A percentile compares a stretch with the other conserved stretches of the same genome.
These are phyloP conservation scores for Microchirus variegatus DNA, from an alignment of 2,797 vertebrate species.

Conservation along the genomic window DNA sequence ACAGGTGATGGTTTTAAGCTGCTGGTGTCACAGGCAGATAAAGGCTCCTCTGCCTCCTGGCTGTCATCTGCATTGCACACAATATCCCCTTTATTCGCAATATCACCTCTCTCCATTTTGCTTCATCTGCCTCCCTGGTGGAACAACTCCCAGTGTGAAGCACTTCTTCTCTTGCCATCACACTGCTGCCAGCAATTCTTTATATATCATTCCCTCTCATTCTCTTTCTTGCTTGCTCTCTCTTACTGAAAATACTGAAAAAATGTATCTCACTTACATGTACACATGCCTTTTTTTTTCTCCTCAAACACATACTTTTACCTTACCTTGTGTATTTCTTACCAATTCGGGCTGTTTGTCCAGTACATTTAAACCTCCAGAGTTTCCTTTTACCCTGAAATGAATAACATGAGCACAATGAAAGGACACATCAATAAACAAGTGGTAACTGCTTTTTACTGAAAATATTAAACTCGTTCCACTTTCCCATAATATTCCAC, in stretches of 20 bases:
- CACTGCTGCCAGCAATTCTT: conserved; percentile 63
- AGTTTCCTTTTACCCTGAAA: conserved; percentile 2
- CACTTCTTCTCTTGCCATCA: conserved; percentile 62
- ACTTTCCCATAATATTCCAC: neutral
- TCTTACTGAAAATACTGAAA: conserved; percentile 7
- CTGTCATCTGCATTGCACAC: conserved; percentile 71
- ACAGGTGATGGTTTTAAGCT: conserved; percentile 67
- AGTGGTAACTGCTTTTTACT: conserved; percentile 5
- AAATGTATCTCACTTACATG: conserved; percentile 36
- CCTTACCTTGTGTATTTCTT: conserved; percentile 17
- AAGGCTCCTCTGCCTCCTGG: conserved; percentile 55
- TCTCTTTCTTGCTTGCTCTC: conserved; percentile 30
- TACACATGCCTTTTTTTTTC: conserved; percentile 30
- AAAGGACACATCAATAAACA: neutral
- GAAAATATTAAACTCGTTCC: neutral
- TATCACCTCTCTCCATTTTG: conserved; percentile 65
- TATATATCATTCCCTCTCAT: conserved; percentile 60
- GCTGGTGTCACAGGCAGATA: conserved; percentile 68
- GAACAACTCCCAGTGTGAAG: conserved; percentile 57
- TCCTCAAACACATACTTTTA: conserved; percentile 8
- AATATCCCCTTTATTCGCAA: conserved; percentile 68
- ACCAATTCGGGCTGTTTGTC: neutral
- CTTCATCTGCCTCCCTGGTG: conserved; percentile 65
- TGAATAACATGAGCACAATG: neutral
- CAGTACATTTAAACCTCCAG: conserved; percentile 3